Evolutionary conservation across 2,113 vertebrate genomes (phyloP), one percentile per base, ranked within the genome.

Genomic region (Neodontobutis hainanensis): DNA sequence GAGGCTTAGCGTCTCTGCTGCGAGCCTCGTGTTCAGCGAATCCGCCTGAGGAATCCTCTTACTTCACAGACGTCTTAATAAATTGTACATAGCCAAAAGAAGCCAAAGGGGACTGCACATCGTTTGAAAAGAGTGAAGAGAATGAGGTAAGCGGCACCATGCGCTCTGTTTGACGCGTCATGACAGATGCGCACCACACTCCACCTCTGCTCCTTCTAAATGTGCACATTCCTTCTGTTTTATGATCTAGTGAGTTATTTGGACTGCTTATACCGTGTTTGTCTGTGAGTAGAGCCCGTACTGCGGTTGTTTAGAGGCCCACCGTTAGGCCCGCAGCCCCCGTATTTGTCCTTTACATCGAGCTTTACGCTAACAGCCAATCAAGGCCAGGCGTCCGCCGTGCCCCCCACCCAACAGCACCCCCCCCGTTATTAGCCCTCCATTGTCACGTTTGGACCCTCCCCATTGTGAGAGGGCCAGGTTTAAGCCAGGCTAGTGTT

Each of bases 71-170:
- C 52, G 8, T 55, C n/a, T 32, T 38, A 36, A n/a, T 38, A 38
- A 55, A 55, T 6, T 55, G 34, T 38, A 38, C 3, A 36, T 15
- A 55, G 1, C 19, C 3, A 27, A 1, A 6, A n/a, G 2, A 36
- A 6, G 5, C 12, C 8, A 11, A 35, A 36, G 11, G 36, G 52
- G 52, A 55, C 35, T 40, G 8, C 52, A 36, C 85, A 61, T 56
- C 47, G 68, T 66, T n/a, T 78, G 76, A 78, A 88, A 38, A 78
- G 79, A 73, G 75, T 80, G 45, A 66, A 61, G 80, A 88, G 85
- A 86, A 94, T 94, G 92, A 94, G 92, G 92, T 94, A 92, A 92
- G 92, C 80, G 42, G 68, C 77, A 55, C 76, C 88, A 72, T 44
- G 82, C 84, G 83, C 82, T 83, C 77, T 4, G 70, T 78, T 75